Evolutionary conservation across 1,140 invertebrate species (phyloP), one percentile per base, ranked within the genome.

Genomic region (Lysiphlebus fabarum): DNA sequence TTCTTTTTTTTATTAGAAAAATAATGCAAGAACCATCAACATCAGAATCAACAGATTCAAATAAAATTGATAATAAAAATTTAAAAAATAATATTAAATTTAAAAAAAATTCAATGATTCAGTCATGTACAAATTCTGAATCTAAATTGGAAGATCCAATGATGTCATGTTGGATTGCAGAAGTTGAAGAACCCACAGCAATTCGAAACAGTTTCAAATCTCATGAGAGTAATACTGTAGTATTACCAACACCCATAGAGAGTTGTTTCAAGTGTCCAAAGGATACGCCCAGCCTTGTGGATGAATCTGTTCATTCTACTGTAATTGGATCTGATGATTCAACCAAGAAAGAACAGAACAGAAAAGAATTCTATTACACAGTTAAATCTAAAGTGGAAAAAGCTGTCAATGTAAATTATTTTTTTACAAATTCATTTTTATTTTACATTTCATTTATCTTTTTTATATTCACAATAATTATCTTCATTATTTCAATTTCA

Each of bases 81-180:
- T 11, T 17, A 38, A 50, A 40, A 14, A 53, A 5, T 26, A 36
- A 37, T 49, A 1, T 26, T 37, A 42, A n/a, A 33, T 12, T 12
- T 7, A 7, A 10, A 8, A 41, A 58, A 61, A 54, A 42, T 14
- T 12, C 33, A 11, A 48, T 58, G 33, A 67, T 64, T 37, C 66
- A 61, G 50, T 58, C 67, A 41, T 72, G 65, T 49, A 59, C 68
- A 3, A 71, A 72, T 67, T 69, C 71, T 36, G 70, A 71, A 58
- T 65, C 72, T 65, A 54, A 56, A 54, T 61, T 61, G 49, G 48
- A 61, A 26, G 17, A 56, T 37, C 48, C 64, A 26, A 53, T 57
- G 55, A 45, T 54, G 11, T 33, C 61, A 1, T 40, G 34, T 40
- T 36, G 58, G 11, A n/a, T 63, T 43, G 9, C 36, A 7, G 51